These are phyloP conservation scores for Pterostichus madidus DNA, from an alignment of 2,888 invertebrate genomes.

Conservation along the genomic window DNA sequence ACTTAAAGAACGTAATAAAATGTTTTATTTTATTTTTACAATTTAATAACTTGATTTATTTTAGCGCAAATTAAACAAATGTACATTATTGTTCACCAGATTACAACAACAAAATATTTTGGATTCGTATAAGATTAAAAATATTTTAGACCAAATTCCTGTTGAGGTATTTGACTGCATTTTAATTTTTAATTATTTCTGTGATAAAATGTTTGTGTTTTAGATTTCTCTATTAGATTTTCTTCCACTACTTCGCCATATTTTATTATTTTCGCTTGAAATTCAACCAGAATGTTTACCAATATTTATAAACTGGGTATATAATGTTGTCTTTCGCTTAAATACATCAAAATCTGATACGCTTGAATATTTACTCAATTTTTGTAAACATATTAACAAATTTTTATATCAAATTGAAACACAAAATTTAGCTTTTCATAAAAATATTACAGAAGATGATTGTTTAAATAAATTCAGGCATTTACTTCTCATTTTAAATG, in stretches of 20 bases:
- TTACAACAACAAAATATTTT: conserved; percentile 68
- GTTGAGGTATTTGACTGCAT: conserved; percentile 6
- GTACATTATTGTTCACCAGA: conserved; percentile 72
- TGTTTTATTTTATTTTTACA: conserved; percentile 9
- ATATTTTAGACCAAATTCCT: conserved; percentile 68
- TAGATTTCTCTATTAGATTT: conserved; percentile 69
- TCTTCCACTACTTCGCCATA: conserved; percentile 74
- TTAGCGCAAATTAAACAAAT: conserved; percentile 73
- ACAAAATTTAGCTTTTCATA: conserved; percentile 39
- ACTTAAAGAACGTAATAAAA: conserved; percentile 74
- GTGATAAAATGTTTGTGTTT: conserved; percentile 50
- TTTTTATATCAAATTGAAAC: conserved; percentile 12
- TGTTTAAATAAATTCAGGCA: conserved; percentile 48
- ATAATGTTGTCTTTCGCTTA: conserved; percentile 61
- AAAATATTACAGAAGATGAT: conserved; percentile 70
- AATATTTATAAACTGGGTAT: conserved; percentile 72
- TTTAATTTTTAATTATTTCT: neutral
- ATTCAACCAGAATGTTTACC: conserved; percentile 71
- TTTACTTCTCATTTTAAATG: conserved; percentile 30
- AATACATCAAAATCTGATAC: conserved; percentile 69
- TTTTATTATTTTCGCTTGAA: conserved; percentile 73
- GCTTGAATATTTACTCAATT: conserved; percentile 30
- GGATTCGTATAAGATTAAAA: conserved; percentile 67
- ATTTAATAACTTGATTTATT: conserved; percentile 54
- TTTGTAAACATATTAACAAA: conserved; percentile 40